A percentile compares a stretch with the other conserved stretches of the same genome.
These are phyloP conservation scores for Ophion slaviceki DNA, from an alignment of 2,888 invertebrate species.

Conservation along the genomic window DNA sequence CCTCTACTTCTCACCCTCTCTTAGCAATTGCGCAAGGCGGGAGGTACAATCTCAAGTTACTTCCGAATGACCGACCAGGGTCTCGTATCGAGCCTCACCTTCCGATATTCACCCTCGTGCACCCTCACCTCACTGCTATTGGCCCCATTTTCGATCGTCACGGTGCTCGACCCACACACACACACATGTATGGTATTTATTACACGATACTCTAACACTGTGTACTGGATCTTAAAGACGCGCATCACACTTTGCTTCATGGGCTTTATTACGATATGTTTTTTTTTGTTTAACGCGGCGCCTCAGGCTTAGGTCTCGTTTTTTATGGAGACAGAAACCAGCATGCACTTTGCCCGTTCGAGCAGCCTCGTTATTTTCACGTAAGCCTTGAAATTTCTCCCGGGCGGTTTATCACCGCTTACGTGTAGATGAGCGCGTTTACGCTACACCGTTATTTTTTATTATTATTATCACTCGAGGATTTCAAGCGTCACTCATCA, in stretches of 20 bases:
- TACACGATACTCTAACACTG: background rate
- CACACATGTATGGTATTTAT: background rate
- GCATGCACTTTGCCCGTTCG: slow-evolving; percentile 6
- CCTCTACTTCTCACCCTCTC: slow-evolving; percentile 1
- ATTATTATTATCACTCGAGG: background rate
- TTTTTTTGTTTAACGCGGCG: slow-evolving; percentile 49
- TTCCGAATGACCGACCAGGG: slow-evolving; percentile 75
- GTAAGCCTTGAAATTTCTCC: background rate
- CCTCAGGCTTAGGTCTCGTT: slow-evolving; percentile 39
- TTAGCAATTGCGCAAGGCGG: slow-evolving; percentile 42
- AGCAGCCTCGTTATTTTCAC: slow-evolving; percentile 8
- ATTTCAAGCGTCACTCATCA: background rate
- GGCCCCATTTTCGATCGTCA: slow-evolving; percentile 23
- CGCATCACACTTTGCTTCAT: slow-evolving; percentile 13
- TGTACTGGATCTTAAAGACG: slow-evolving; percentile 19
- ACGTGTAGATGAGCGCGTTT: background rate
- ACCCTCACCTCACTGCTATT: slow-evolving; percentile 13
- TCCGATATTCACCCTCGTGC: slow-evolving; percentile 69
- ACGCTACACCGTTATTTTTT: background rate
- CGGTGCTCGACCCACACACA: slow-evolving; percentile 21
- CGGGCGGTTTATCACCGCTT: slow-evolving; percentile 7
- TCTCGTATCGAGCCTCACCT: slow-evolving; percentile 68
- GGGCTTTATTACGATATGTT: slow-evolving; percentile 29
- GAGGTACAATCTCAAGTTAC: slow-evolving; percentile 75
- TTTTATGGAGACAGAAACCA: slow-evolving; percentile 32